phyloP scores from a whole-genome alignment of 1,140 invertebrate species.

The Brachionus plicatilis region DNA sequence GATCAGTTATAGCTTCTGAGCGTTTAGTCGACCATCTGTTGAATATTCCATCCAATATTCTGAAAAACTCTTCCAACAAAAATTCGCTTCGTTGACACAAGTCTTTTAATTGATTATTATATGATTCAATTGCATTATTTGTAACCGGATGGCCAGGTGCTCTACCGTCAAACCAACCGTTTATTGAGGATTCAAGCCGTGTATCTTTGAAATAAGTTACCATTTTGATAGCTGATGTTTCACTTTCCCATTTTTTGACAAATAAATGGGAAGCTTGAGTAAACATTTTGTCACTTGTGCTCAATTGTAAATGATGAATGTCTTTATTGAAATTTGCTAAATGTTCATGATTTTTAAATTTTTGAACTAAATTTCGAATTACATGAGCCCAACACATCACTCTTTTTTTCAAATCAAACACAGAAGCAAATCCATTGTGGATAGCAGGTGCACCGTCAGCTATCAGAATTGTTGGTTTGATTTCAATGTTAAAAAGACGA shows the following conservation, averaged over 20 bases:
- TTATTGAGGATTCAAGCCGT: background rate
- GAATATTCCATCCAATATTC: too few species aligned
- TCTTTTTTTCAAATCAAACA: background rate
- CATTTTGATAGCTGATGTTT: background rate
- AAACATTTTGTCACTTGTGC: background rate
- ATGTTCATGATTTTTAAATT: background rate
- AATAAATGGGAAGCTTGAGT: background rate
- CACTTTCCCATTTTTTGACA: background rate
- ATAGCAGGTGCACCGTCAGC: background rate
- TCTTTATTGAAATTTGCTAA: background rate
- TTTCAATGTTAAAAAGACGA: background rate
- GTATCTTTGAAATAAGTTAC: background rate
- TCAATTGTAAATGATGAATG: background rate
- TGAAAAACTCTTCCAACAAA: background rate
- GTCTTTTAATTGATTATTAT: too few species aligned
- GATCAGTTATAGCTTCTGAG: too few species aligned
- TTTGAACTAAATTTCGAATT: background rate
- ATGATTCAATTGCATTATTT: background rate
- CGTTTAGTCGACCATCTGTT: too few species aligned
- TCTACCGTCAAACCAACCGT: background rate
- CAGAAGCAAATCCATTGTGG: background rate
- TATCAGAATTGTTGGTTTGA: background rate
- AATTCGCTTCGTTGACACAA: too few species aligned
- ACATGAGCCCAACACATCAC: slow-evolving; percentile 11
- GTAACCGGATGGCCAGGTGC: background rate